A percentile compares a stretch with the other conserved stretches of the same genome.
Conservation (phyloP, 2,888 invertebrate genomes). For the Lithophane ornitopus region DNA sequence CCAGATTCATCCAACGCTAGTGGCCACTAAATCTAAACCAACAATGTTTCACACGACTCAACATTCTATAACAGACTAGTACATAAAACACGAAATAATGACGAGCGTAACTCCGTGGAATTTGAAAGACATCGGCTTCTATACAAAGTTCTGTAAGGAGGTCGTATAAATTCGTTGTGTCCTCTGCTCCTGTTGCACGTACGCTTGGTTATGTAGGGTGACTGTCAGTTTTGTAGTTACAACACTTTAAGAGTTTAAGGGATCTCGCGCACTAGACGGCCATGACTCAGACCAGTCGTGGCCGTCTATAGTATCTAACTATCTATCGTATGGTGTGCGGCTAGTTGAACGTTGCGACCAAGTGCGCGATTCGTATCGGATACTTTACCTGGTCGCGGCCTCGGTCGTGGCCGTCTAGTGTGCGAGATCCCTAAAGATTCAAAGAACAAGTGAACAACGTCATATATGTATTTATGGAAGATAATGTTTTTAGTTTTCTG, state of each 20-base stretch:
- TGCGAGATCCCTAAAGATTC: background rate
- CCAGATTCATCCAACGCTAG: constrained; percentile 43
- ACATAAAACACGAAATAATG: constrained; percentile 68
- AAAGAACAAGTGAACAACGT: background rate
- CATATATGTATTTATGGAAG: background rate
- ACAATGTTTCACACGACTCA: constrained; percentile 65
- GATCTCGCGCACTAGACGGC: no score
- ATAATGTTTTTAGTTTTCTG: background rate
- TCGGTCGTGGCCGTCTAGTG: no score
- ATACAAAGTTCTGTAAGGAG: constrained; percentile 78
- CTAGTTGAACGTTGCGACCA: no score
- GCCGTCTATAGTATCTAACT: no score
- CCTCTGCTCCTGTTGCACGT: constrained; percentile 52
- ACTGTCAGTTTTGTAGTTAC: constrained; percentile 19
- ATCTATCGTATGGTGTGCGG: no score
- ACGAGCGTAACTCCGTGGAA: constrained; percentile 61
- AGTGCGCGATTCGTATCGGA: no score
- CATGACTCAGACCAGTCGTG: no score
- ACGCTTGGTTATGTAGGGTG: constrained; percentile 65
- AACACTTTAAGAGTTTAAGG: background rate
- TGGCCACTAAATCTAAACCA: constrained; percentile 53
- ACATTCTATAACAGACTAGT: constrained; percentile 55
- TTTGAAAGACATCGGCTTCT: constrained; percentile 61
- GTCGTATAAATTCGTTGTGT: constrained; percentile 83
- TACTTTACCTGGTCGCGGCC: no score